Percentiles rank a stretch among this genome's conserved stretches.
Evolutionary conservation across 1,140 invertebrate species (phyloP).

Genomic region (Laupala kohalensis): DNA sequence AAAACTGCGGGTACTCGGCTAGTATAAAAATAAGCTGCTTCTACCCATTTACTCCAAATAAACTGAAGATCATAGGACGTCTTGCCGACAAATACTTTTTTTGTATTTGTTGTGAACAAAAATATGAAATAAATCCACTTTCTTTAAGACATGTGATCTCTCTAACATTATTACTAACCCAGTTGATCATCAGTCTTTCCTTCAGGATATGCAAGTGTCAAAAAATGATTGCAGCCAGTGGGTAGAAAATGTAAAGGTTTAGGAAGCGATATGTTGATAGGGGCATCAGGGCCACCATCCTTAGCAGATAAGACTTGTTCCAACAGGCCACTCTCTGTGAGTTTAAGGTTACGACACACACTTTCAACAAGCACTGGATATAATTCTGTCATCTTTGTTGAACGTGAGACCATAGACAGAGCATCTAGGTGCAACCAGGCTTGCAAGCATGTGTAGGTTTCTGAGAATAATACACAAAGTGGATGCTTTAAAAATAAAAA

Average conservation of each 20-base stretch:
- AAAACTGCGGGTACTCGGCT: no score
- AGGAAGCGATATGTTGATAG: slow-evolving; percentile 34
- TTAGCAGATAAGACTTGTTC: slow-evolving; percentile 29
- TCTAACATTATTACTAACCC: slow-evolving; percentile 33
- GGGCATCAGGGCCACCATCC: slow-evolving; percentile 22
- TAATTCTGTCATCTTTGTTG: slow-evolving; percentile 43
- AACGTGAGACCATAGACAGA: slow-evolving; percentile 50
- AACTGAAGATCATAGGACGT: no score
- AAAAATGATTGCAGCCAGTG: slow-evolving; percentile 51
- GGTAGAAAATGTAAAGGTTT: slow-evolving; percentile 50
- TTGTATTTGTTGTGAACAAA: no score
- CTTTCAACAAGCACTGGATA: slow-evolving; percentile 61
- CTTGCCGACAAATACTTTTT: no score
- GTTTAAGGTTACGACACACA: slow-evolving; percentile 48
- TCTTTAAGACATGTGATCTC: no score
- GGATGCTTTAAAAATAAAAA: background rate
- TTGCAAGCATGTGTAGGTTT: slow-evolving; percentile 5
- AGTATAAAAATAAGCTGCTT: no score
- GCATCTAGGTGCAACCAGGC: slow-evolving; percentile 37
- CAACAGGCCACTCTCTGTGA: slow-evolving; percentile 44
- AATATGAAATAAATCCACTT: no score
- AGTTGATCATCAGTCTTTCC: slow-evolving; percentile 42
- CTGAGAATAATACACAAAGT: background rate
- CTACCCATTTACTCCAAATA: no score
- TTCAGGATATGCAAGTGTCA: slow-evolving; percentile 56